These are phyloP conservation scores for Phrynocephalus forsythii DNA, from an alignment of 2,797 vertebrate genomes.

Conservation along the genomic window DNA sequence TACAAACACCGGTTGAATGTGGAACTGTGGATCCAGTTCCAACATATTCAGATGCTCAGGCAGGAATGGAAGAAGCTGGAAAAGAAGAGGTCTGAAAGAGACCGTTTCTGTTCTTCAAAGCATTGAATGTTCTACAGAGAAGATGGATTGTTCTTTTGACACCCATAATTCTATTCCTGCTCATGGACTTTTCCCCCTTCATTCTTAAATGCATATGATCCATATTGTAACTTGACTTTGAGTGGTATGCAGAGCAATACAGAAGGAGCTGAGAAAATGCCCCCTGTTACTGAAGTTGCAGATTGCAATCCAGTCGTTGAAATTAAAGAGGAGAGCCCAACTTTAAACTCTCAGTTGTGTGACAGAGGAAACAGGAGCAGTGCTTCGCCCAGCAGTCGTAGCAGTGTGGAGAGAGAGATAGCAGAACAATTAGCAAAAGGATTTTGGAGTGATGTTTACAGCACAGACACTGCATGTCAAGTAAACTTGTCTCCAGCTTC, in stretches of 20 bases:
- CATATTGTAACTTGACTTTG: slow-evolving; percentile 73
- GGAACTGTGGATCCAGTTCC: slow-evolving; percentile 66
- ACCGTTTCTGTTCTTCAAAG: slow-evolving; percentile 50
- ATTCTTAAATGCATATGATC: slow-evolving; percentile 74
- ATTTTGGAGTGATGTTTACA: slow-evolving; percentile 91
- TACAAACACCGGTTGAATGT: slow-evolving; percentile 64
- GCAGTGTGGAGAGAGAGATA: slow-evolving; percentile 93
- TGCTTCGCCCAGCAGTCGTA: slow-evolving; percentile 75
- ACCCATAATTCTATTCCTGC: slow-evolving; percentile 61
- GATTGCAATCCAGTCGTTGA: slow-evolving; percentile 62
- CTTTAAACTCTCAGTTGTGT: slow-evolving; percentile 60
- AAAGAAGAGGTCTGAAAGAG: slow-evolving; percentile 48
- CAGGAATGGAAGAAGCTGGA: slow-evolving; percentile 64
- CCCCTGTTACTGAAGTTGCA: slow-evolving; percentile 48
- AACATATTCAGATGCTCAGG: slow-evolving; percentile 73
- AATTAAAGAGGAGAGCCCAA: slow-evolving; percentile 43
- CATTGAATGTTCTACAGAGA: slow-evolving; percentile 50
- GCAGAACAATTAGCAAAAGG: slow-evolving; percentile 95
- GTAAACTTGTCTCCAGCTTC: slow-evolving; percentile 63
- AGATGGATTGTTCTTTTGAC: slow-evolving; percentile 58
- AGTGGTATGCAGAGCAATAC: slow-evolving; percentile 60
- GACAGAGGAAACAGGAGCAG: slow-evolving; percentile 52
- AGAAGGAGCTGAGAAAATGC: slow-evolving; percentile 55
- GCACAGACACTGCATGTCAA: slow-evolving; percentile 77
- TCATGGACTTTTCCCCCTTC: slow-evolving; percentile 73